Conservation (phyloP, 1,140 invertebrate species). For the Andricus grossulariae region DNA sequence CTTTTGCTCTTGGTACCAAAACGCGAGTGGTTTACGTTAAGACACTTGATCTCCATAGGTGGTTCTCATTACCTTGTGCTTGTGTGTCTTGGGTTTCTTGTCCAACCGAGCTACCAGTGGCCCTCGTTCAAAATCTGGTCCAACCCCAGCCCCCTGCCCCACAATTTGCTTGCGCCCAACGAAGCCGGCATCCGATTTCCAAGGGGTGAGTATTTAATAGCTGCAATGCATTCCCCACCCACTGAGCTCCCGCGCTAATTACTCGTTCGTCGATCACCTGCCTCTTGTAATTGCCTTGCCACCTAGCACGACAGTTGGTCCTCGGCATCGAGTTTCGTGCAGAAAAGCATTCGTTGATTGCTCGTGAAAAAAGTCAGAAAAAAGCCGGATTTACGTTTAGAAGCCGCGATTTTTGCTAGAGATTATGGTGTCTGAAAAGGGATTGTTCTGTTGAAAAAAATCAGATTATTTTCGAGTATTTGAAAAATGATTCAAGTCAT, state of each 20-base stretch:
- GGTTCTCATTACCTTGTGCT: constrained; percentile 33
- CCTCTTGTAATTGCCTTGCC: constrained; percentile 12
- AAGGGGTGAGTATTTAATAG: constrained; percentile 42
- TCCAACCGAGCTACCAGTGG: constrained; percentile 52
- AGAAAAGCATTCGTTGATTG: not conserved
- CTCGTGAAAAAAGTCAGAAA: not conserved
- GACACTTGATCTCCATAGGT: constrained; percentile 17
- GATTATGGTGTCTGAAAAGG: no score
- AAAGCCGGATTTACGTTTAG: not conserved
- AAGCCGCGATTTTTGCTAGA: no score
- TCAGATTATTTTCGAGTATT: no score
- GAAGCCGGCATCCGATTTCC: constrained; percentile 41
- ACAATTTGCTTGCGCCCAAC: constrained; percentile 44
- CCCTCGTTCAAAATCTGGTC: constrained; percentile 55
- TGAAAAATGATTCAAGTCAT: no score
- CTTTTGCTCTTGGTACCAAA: constrained; percentile 31
- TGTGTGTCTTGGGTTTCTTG: constrained; percentile 40
- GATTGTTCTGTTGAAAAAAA: no score
- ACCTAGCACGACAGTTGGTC: constrained; percentile 25
- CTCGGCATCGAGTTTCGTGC: not conserved
- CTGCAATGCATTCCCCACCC: not conserved
- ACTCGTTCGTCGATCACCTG: constrained; percentile 23
- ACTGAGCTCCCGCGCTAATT: not conserved
- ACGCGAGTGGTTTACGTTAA: constrained; percentile 11
- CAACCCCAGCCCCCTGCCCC: constrained; percentile 41